Evolutionary conservation across 2,888 invertebrate species (phyloP).

Genomic region (Onchidella celtica): DNA sequence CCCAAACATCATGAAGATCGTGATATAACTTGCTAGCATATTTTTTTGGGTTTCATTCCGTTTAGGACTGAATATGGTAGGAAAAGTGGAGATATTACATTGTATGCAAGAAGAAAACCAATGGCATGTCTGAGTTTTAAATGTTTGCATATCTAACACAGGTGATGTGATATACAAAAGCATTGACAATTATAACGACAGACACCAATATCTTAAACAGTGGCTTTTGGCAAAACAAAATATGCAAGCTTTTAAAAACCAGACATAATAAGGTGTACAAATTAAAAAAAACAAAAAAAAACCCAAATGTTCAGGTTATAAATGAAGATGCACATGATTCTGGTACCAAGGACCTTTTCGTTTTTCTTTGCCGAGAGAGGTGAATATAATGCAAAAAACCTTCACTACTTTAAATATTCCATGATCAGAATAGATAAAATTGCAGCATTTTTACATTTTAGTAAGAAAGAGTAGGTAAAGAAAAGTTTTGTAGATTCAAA

Average conservation of each 20-base stretch:
- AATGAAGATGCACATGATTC: no score
- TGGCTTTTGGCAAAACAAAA: conserved; percentile 10
- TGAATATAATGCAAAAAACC: neutral
- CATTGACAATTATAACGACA: neutral
- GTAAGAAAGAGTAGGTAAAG: neutral
- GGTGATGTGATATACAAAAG: neutral
- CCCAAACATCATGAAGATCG: no score
- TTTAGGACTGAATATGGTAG: no score
- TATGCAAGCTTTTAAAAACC: conserved; percentile 11
- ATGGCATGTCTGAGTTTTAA: neutral
- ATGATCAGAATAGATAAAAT: no score
- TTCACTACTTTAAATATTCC: no score
- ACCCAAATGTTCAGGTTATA: no score
- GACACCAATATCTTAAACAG: neutral
- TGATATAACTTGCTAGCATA: no score
- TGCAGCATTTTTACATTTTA: neutral
- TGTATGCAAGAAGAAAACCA: no score
- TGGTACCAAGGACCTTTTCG: neutral
- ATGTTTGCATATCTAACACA: neutral
- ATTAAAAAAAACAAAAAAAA: neutral
- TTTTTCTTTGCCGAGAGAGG: neutral
- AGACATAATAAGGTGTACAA: neutral
- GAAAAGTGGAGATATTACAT: no score
- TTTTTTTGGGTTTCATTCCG: no score
- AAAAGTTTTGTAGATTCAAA: neutral